phyloP scores from a whole-genome alignment of 2,797 vertebrate genomes.

The Lepilemur septentrionalis region DNA sequence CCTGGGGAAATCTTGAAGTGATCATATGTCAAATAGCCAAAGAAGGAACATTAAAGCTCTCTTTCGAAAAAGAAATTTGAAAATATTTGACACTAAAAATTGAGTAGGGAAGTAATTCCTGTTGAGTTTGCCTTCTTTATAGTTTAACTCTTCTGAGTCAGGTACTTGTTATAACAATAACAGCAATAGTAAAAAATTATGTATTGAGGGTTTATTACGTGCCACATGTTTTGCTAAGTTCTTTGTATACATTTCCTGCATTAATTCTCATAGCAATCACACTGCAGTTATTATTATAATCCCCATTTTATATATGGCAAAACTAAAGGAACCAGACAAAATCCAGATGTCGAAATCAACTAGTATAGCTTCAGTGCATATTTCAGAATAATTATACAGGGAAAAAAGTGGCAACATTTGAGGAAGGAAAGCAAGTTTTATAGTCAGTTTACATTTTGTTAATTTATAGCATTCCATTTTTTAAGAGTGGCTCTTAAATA shows the following conservation, averaged over 20 bases:
- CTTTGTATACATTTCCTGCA: not conserved
- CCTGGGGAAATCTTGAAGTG: not conserved
- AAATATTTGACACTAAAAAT: not conserved
- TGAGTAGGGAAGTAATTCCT: not conserved
- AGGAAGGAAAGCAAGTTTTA: not conserved
- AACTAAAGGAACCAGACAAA: not conserved
- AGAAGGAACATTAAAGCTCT: not conserved
- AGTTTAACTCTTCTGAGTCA: not conserved
- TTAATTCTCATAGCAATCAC: not conserved
- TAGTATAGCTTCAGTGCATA: not conserved
- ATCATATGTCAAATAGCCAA: not conserved
- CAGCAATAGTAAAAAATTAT: not conserved
- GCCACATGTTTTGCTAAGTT: not conserved
- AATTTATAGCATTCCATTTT: not conserved
- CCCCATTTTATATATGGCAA: not conserved
- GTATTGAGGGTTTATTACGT: not conserved
- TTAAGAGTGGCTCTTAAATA: not conserved
- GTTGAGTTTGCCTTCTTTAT: not conserved
- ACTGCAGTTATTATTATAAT: not conserved
- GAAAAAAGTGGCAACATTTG: not conserved
- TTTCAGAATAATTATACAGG: conserved; percentile 28
- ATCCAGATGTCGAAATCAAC: not conserved
- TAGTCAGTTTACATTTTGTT: not conserved
- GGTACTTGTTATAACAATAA: not conserved
- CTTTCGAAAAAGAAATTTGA: conserved; percentile 10